These are phyloP conservation scores for Schizaphis graminum DNA, from an alignment of 2,888 invertebrate genomes.

Conservation along the genomic window DNA sequence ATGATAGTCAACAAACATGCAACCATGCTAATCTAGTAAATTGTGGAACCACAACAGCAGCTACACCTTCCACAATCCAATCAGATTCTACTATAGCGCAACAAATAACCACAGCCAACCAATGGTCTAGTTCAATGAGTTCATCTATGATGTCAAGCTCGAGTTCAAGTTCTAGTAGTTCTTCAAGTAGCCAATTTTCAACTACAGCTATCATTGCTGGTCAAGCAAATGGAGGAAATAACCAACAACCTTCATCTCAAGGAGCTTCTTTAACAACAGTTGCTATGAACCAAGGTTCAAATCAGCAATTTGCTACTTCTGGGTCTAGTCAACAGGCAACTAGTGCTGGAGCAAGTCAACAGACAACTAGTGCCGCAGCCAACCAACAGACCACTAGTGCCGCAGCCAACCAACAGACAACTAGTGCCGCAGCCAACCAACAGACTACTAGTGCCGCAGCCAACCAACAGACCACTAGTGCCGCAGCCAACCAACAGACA, in stretches of 20 bases:
- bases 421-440: slow-evolving; percentile 48
- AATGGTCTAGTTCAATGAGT: slow-evolving; percentile 65
- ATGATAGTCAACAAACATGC: slow-evolving; percentile 78
- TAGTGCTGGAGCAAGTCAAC: slow-evolving; percentile 64
- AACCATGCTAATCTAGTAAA: slow-evolving; percentile 76
- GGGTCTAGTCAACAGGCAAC: slow-evolving; percentile 67
- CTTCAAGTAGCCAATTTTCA: slow-evolving; percentile 66
- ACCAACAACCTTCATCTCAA: slow-evolving; percentile 60
- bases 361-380: slow-evolving; percentile 60
- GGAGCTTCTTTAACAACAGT: slow-evolving; percentile 59
- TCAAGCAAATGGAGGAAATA: slow-evolving; percentile 67
- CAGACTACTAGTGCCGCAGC: slow-evolving; percentile 48
- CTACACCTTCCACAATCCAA: slow-evolving; percentile 67
- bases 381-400: slow-evolving; percentile 65
- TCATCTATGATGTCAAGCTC: slow-evolving; percentile 67
- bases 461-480: slow-evolving; percentile 61
- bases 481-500: slow-evolving; percentile 67
- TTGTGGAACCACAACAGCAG: slow-evolving; percentile 55
- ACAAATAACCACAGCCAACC: slow-evolving; percentile 66
- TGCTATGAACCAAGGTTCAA: slow-evolving; percentile 67
- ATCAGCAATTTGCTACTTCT: slow-evolving; percentile 66
- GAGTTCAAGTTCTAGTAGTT: slow-evolving; percentile 68
- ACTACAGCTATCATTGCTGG: slow-evolving; percentile 65
- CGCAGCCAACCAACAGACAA: slow-evolving; percentile 49
- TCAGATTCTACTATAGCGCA: slow-evolving; percentile 68